phyloP scores from a whole-genome alignment of 2,888 invertebrate genomes.

The Nephrotoma appendiculata region DNA sequence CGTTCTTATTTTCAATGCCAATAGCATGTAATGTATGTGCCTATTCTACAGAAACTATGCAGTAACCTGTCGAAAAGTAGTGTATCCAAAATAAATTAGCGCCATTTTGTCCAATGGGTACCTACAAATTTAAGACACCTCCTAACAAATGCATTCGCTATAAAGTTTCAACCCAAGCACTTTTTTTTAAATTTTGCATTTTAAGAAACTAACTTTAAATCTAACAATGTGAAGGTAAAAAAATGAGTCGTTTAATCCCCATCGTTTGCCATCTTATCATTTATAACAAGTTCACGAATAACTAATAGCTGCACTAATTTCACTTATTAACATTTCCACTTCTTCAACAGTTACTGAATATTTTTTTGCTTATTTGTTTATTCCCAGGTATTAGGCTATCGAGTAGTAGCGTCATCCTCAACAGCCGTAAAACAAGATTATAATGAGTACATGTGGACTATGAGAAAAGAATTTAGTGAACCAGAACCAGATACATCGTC shows the following conservation, averaged over 20 bases:
- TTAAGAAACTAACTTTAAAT: too few relatives aligned
- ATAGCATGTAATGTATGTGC: too few relatives aligned
- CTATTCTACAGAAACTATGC: too few relatives aligned
- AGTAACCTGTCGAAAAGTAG: too few relatives aligned
- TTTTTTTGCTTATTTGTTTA: background rate
- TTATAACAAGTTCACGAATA: background rate
- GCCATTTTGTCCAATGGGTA: too few relatives aligned
- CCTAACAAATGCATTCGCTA: too few relatives aligned
- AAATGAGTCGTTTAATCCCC: background rate
- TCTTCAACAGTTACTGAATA: background rate
- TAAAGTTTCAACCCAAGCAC: too few relatives aligned
- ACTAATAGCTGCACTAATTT: background rate
- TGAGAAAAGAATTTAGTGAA: conserved; percentile 75
- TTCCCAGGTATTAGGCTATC: conserved; percentile 63
- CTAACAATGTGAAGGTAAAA: too few relatives aligned
- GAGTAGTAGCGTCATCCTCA: conserved; percentile 75
- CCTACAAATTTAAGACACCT: too few relatives aligned
- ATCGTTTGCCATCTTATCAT: background rate
- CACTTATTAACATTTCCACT: background rate
- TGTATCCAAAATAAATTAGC: too few relatives aligned
- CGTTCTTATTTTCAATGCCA: too few relatives aligned
- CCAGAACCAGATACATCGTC: conserved; percentile 42
- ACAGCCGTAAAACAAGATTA: conserved; percentile 76
- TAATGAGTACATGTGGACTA: conserved; percentile 88
- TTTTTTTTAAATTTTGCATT: too few relatives aligned